These are phyloP conservation scores for Hypanus sabinus DNA, from an alignment of 2,113 vertebrate species.

Conservation along the genomic window DNA sequence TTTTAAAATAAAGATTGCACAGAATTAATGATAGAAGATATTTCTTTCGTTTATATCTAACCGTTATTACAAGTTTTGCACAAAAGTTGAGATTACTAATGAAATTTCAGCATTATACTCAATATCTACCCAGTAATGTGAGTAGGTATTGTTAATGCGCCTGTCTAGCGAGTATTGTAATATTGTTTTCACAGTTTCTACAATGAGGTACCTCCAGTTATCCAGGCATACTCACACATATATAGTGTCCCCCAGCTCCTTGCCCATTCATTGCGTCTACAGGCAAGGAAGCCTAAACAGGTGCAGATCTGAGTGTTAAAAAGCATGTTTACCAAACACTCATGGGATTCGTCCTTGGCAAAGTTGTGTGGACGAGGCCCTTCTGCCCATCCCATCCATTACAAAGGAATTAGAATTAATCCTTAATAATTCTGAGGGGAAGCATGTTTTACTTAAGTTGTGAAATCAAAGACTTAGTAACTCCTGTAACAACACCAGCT, in stretches of 20 bases:
- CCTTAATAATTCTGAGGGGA: conserved; percentile 36
- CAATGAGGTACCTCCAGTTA: background rate
- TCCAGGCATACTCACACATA: background rate
- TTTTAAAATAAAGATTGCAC: background rate
- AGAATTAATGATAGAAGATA: background rate
- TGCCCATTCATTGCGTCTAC: background rate
- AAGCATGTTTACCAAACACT: conserved; percentile 29
- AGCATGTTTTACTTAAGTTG: conserved; percentile 23
- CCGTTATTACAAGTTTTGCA: background rate
- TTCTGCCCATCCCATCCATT: conserved; percentile 19
- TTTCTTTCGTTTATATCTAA: background rate
- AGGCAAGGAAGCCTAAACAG: conserved; percentile 17
- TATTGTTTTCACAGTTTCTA: conserved; percentile 3
- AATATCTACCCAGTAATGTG: background rate
- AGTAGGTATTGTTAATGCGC: background rate
- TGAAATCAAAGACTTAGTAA: conserved; percentile 1
- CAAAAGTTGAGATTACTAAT: no score
- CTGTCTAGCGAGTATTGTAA: conserved; percentile 8
- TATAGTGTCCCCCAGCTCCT: background rate
- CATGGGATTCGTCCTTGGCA: background rate
- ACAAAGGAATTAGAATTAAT: conserved; percentile 34
- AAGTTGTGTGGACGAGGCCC: background rate
- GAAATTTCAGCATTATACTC: background rate
- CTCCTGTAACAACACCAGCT: conserved; percentile 36
- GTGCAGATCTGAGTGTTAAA: conserved; percentile 19